Evolutionary conservation across 30 jellyfish, hydroid and myxozoan genomes (phyloP), one percentile per base, ranked within the genome.

Genomic region (Hydractinia echinata): DNA sequence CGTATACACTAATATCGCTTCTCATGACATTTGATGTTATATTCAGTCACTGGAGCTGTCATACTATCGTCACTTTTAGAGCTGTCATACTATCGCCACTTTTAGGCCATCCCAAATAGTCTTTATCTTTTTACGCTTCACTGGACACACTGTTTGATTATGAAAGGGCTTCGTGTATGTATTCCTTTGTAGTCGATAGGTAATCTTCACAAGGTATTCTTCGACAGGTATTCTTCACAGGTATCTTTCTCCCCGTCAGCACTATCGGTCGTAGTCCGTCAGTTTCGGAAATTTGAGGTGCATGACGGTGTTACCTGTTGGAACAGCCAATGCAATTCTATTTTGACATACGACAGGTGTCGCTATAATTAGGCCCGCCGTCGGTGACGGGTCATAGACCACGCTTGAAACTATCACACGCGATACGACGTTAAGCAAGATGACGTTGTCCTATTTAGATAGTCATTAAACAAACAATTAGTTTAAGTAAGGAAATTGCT

Each of bases 281-380:
- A 77, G 53, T 8, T 77, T 77, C 82, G 85, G 85, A 54, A 77
- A 77, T 54, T 77, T 61, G 0, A 77, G 15, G 60, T 77, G 85
- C 13, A 5, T 16, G 54, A 77, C 54, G 55, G 39, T 77, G 21
- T 56, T 77, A 18, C 53, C 85, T 13, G 79, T 20, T 30, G 85
- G 85, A 9, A 77, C 39, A 30, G 76, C 85, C 19, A 77, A 53
- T 5, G 85, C 53, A n/a, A 79, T 77, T 52, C 60, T 77, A 60
- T 77, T 77, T 77, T 77, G 85, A 66, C 85, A 77, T 30, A 77
- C 85, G 21, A 77, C 81, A 51, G 85, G 85, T 48, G 21, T 49
- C 5, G 76, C 52, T 55, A 77, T 16, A 13, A 77, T n/a, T 53
- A 77, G 30, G 15, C 85, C 85, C 8, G 51, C 53, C 19, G 53